phyloP scores from a whole-genome alignment of 2,888 invertebrate species.

The Chloromyia formosa region DNA sequence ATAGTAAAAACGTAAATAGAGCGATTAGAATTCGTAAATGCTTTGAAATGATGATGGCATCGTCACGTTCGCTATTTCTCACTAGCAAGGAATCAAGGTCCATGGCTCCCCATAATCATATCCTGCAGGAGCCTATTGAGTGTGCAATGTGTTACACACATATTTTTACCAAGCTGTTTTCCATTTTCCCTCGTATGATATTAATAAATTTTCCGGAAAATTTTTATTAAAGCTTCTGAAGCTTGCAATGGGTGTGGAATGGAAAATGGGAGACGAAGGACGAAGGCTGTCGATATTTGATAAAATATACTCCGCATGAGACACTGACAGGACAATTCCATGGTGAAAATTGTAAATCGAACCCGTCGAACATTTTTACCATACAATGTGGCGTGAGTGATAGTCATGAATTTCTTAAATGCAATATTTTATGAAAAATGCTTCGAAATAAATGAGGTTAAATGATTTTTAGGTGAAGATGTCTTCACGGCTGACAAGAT shows the following conservation, averaged over 20 bases:
- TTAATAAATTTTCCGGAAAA: not conserved
- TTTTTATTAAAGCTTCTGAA: not conserved
- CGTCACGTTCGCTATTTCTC: conserved; percentile 15
- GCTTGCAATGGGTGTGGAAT: not conserved
- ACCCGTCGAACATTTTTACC: not conserved
- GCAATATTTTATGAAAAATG: too few species aligned
- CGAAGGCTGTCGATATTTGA: not conserved
- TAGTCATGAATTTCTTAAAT: too few species aligned
- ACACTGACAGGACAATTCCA: not conserved
- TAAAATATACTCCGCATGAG: not conserved
- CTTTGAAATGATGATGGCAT: conserved; percentile 22
- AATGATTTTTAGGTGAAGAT: too few species aligned
- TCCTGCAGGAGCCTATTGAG: not conserved
- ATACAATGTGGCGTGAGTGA: too few species aligned
- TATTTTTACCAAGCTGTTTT: not conserved
- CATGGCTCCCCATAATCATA: not conserved
- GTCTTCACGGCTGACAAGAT: too few species aligned
- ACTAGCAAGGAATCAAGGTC: not conserved
- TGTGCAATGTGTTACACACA: not conserved
- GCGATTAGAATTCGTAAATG: conserved; percentile 31
- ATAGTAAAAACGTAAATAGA: conserved; percentile 33
- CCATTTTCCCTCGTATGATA: not conserved
- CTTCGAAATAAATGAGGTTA: too few species aligned
- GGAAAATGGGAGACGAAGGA: not conserved
- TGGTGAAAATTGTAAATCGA: not conserved